Base-by-base conservation (phyloP, 2,113 vertebrate genomes). In the Forbesichthys agassizii region DNA sequence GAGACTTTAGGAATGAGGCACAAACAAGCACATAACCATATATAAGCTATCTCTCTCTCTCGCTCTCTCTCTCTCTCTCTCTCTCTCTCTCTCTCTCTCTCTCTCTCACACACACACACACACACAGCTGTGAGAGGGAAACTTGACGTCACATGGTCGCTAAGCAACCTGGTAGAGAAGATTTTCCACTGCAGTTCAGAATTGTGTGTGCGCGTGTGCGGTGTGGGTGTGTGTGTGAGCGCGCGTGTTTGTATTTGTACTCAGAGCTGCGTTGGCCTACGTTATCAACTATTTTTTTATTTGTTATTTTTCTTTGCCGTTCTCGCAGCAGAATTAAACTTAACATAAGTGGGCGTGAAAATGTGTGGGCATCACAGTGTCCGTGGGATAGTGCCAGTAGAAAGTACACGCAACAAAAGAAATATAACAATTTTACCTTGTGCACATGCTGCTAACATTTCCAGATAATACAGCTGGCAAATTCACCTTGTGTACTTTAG, bases 71-170 rank as follows among this genome's bases (percentile, higher is more conserved):
- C 36, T 42, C 36, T 42, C 36, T 42, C 36, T 42, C 36, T 42
- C 36, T 42, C 36, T 42, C 36, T 42, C 36, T 42, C 69, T 62
- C 68, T 54, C 49, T 74, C 62, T 71, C 67, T 71, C 61, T 55
- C 36, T 27, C 36, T 64, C 74, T 33, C 63, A 51, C 66, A 59
- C 69, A 66, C 61, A 80, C 68, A 78, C 66, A 77, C 68, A 68
- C 56, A 66, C 48, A 91, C 91, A 93, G 93, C 92, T 92, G 93
- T 90, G 86, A 89, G 88, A 92, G 91, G 86, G 89, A 92, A 91
- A 90, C 91, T 91, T 93, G 91, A 94, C 93, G 93, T 94, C 93
- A 94, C 86, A 71, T 12, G 71, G 91, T 92, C 77, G 85, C 91
- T 73, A 87, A 61, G 91, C 86, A 88, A 92, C 92, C 92, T 84